A percentile compares a stretch with the other conserved stretches of the same genome.
These are phyloP conservation scores for Eumeta japonica DNA, from an alignment of 1,140 invertebrate genomes.

Conservation along the genomic window DNA sequence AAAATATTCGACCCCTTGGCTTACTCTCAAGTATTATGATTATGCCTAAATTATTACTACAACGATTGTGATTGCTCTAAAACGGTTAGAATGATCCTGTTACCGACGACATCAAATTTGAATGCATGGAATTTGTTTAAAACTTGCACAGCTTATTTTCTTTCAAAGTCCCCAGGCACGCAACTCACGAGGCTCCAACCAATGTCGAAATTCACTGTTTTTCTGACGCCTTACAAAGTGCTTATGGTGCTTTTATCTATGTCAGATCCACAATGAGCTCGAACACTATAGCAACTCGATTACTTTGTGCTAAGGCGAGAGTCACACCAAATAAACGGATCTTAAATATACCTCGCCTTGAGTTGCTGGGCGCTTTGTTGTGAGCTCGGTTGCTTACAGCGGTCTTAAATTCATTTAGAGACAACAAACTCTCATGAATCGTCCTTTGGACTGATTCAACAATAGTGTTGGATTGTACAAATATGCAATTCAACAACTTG, in stretches of 20 bases:
- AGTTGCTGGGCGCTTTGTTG: no score
- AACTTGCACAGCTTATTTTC: no score
- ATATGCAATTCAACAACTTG: not conserved
- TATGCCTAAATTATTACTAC: no score
- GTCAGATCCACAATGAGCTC: not conserved
- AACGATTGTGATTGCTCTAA: no score
- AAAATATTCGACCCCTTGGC: no score
- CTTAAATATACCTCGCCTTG: not conserved
- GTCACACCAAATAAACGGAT: not conserved
- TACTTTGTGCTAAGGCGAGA: conserved; percentile 1
- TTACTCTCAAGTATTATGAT: no score
- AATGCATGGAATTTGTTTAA: no score
- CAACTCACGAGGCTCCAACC: not conserved
- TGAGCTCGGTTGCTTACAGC: no score
- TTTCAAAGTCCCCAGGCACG: conserved; percentile 3
- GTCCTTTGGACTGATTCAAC: not conserved
- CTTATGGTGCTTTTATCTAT: conserved; percentile 4
- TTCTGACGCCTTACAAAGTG: conserved; percentile 2
- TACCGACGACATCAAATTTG: no score
- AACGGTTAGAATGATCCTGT: no score
- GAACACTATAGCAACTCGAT: not conserved
- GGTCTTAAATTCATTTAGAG: no score
- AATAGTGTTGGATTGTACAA: conserved; percentile 3
- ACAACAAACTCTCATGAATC: no score
- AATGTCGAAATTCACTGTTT: conserved; percentile 4